phyloP scores from a whole-genome alignment of 2,113 vertebrate genomes.

The Antigone vipio region DNA sequence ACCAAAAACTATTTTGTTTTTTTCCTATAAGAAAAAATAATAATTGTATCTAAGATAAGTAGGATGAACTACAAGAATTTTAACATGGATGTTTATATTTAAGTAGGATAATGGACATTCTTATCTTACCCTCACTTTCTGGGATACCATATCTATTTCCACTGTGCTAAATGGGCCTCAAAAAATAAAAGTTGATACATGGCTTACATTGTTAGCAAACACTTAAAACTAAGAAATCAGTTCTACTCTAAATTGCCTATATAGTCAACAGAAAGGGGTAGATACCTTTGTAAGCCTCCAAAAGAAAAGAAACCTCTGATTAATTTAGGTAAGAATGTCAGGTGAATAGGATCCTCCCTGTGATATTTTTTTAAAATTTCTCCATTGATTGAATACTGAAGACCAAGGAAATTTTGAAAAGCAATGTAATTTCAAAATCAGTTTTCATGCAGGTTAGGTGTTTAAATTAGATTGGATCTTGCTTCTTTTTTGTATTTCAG shows the following conservation, averaged over 20 bases:
- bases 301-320: background rate
- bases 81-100: background rate
- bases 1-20: background rate
- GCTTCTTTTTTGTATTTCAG: background rate
- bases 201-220: background rate
- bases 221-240: background rate
- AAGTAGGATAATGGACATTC: background rate
- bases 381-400: background rate
- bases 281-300: background rate
- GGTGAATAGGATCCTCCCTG: background rate
- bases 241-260: background rate
- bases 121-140: background rate
- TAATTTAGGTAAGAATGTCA: background rate
- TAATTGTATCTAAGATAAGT: background rate
- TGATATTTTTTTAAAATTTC: background rate
- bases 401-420: background rate
- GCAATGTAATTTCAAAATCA: background rate
- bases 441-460: background rate
- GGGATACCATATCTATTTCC: fast-evolving
- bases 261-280: background rate
- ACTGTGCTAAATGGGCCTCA: background rate
- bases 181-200: background rate
- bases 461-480: background rate
- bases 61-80: background rate
- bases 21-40: background rate